These are phyloP conservation scores for Hermetia illucens DNA, from an alignment of 1,140 invertebrate species.

Conservation along the genomic window DNA sequence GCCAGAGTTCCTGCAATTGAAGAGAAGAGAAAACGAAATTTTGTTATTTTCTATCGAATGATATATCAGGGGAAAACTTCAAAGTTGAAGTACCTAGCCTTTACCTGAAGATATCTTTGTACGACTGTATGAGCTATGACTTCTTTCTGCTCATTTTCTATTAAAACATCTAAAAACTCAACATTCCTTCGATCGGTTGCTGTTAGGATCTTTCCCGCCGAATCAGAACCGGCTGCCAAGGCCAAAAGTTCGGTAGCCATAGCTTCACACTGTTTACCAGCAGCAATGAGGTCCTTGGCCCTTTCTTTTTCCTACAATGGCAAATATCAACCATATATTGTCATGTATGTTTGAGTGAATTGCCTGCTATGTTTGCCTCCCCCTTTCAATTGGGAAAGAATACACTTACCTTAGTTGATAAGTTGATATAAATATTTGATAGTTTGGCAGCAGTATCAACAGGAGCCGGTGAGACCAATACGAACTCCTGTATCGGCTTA, in stretches of 20 bases:
- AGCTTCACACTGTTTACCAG: slow-evolving; percentile 88
- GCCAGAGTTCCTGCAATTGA: slow-evolving; percentile 78
- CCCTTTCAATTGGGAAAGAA: no score
- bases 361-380: no score
- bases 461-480: slow-evolving; percentile 90
- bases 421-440: slow-evolving; percentile 78
- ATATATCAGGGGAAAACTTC: slow-evolving; percentile 8
- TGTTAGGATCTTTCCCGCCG: slow-evolving; percentile 78
- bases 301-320: slow-evolving; percentile 79
- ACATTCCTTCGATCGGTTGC: slow-evolving; percentile 83
- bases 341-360: not conserved
- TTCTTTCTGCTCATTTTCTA: slow-evolving; percentile 97
- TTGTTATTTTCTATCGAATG: slow-evolving; percentile 8
- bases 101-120: slow-evolving; percentile 71
- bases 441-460: slow-evolving; percentile 97
- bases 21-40: not conserved
- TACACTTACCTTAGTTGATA: slow-evolving; percentile 68
- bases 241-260: slow-evolving; percentile 95
- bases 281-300: slow-evolving; percentile 87
- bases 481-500: slow-evolving; percentile 92
- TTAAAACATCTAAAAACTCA: slow-evolving; percentile 92
- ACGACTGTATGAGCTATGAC: slow-evolving; percentile 84
- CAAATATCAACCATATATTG: not conserved
- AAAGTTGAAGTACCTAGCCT: slow-evolving; percentile 8
- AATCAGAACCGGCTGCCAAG: slow-evolving; percentile 84